Conservation (phyloP, 2,888 invertebrate species). For the Rhingia rostrata region DNA sequence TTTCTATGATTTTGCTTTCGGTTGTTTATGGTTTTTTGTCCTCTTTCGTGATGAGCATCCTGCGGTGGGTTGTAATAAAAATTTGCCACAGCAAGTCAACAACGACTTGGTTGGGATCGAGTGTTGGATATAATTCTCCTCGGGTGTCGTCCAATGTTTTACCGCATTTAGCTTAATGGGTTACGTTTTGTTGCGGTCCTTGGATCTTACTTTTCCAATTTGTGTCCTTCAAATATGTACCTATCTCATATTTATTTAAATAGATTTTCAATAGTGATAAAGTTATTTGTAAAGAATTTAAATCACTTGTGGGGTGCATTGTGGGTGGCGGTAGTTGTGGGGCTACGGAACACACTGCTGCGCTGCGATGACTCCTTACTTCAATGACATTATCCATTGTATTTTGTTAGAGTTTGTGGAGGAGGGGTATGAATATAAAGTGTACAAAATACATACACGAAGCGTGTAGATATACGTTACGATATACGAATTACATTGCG, state of each 20-base stretch:
- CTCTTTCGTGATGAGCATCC: conserved; percentile 47
- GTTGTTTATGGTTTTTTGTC: conserved; percentile 12
- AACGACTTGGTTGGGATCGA: conserved; percentile 6
- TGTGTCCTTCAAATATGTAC: conserved; percentile 9
- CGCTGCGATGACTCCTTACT: too few relatives aligned
- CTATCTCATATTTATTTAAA: conserved; percentile 65
- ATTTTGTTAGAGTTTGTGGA: conserved; percentile 27
- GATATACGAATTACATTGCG: conserved; percentile 71
- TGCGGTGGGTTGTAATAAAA: conserved; percentile 67
- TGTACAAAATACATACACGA: conserved; percentile 56
- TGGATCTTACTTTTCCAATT: conserved; percentile 23
- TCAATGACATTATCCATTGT: conserved; percentile 56
- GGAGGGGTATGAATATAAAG: conserved; percentile 65
- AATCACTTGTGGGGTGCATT: conserved; percentile 49
- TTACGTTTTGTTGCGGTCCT: conserved; percentile 30
- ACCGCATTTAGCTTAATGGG: conserved; percentile 70
- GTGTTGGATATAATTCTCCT: neutral
- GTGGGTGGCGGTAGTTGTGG: too few relatives aligned
- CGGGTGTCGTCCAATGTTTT: conserved; percentile 58
- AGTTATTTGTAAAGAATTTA: conserved; percentile 73
- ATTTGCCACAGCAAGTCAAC: conserved; percentile 70
- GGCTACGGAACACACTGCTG: too few relatives aligned
- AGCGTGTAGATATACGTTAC: conserved; percentile 27
- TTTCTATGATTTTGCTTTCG: conserved; percentile 54
- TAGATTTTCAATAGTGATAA: conserved; percentile 68